Percentiles rank a stretch among this genome's conserved stretches.
These are phyloP conservation scores for Platerodrilus igneus DNA, from an alignment of 2,888 invertebrate species.

Conservation along the genomic window DNA sequence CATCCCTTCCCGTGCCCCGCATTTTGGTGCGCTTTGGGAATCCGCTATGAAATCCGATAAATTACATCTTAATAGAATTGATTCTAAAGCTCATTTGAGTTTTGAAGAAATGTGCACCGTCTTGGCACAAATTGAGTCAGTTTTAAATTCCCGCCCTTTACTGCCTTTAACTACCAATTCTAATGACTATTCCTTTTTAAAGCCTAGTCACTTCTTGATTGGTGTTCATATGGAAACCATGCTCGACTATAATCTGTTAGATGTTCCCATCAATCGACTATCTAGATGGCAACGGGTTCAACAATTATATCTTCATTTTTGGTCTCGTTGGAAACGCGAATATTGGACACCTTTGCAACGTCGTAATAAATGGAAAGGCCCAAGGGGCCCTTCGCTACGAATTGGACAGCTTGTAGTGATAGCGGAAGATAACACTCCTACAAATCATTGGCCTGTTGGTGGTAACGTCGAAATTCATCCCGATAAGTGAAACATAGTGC, in stretches of 20 bases:
- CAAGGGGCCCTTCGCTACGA: neutral
- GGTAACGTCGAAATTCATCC: neutral
- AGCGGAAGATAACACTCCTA: neutral
- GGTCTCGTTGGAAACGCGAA: neutral
- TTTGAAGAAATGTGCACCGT: slow-evolving; percentile 31
- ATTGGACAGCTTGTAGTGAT: neutral
- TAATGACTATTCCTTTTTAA: slow-evolving; percentile 26
- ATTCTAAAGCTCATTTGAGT: slow-evolving; percentile 20
- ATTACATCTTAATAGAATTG: slow-evolving; percentile 26
- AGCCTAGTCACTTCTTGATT: slow-evolving; percentile 30
- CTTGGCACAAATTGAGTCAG: slow-evolving; percentile 20
- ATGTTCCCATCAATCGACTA: slow-evolving; percentile 2
- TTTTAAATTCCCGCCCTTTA: slow-evolving; percentile 25
- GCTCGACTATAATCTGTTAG: slow-evolving; percentile 18
- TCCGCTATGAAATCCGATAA: slow-evolving; percentile 34
- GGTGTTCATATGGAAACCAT: slow-evolving; percentile 22
- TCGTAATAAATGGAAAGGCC: neutral
- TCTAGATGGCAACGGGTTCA: slow-evolving; percentile 6
- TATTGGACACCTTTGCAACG: neutral
- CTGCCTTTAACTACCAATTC: slow-evolving; percentile 21
- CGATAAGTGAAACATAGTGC: neutral
- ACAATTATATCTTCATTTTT: slow-evolving; percentile 1
- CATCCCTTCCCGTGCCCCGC: slow-evolving; percentile 2
- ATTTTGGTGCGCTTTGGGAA: slow-evolving; percentile 36
- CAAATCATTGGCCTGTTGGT: neutral